Evolutionary conservation across 2,113 vertebrate genomes (phyloP).

Genomic region (Scomber scombrus): DNA sequence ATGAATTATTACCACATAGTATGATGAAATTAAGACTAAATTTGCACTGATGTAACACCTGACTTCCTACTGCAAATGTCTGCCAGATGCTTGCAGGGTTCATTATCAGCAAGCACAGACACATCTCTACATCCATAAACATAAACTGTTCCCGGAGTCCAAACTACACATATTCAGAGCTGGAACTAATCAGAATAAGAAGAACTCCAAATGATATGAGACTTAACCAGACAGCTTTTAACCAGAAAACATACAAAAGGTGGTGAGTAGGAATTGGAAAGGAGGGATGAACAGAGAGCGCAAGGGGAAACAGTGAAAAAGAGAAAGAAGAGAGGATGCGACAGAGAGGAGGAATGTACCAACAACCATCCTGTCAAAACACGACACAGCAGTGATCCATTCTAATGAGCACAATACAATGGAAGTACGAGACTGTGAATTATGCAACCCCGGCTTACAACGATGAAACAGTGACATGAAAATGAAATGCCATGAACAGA

Average conservation of each 20-base stretch:
- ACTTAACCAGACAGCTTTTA: too few relatives aligned
- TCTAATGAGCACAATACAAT: slow-evolving; percentile 30
- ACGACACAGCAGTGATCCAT: slow-evolving; percentile 23
- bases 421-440: slow-evolving; percentile 32
- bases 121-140: not conserved
- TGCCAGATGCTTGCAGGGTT: not conserved
- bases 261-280: not conserved
- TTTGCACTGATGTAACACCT: not conserved
- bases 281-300: not conserved
- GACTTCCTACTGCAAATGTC: not conserved
- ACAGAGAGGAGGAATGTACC: not conserved
- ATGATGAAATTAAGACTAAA: not conserved
- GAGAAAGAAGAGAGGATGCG: not conserved
- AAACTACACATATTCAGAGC: not conserved
- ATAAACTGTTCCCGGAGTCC: not conserved
- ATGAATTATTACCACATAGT: not conserved
- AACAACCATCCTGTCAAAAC: slow-evolving; percentile 20
- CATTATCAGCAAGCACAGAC: not conserved
- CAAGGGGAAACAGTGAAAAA: not conserved
- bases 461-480: slow-evolving; percentile 16
- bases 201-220: too few relatives aligned
- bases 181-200: too few relatives aligned
- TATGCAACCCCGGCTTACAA: slow-evolving; percentile 45
- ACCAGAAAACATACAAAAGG: not conserved
- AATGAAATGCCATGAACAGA: slow-evolving; percentile 13